Evolutionary conservation across 2,797 vertebrate species (phyloP).

Genomic region (Sylvilagus floridanus): DNA sequence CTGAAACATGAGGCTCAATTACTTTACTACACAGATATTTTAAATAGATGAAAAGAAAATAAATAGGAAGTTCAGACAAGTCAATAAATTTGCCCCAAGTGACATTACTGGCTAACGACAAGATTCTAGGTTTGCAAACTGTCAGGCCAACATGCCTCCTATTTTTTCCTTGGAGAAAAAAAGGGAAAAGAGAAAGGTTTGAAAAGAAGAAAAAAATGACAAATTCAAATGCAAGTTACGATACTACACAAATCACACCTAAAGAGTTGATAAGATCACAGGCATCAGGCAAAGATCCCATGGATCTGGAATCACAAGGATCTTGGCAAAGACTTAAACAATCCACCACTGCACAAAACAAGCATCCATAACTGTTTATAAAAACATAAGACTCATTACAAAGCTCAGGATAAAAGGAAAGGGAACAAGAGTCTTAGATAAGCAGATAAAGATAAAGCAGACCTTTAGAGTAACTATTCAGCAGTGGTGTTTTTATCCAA

Average conservation of each 20-base stretch:
- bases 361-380: background rate
- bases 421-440: background rate
- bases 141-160: background rate
- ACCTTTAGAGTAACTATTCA: conserved; percentile 27
- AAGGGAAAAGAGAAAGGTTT: background rate
- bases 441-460: background rate
- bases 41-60: background rate
- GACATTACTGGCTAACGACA: background rate
- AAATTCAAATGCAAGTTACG: background rate
- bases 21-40: background rate
- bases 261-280: background rate
- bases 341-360: background rate
- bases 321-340: conserved; percentile 39
- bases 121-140: background rate
- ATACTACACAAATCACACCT: background rate
- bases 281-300: background rate
- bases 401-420: background rate
- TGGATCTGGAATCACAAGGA: background rate
- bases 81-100: conserved; percentile 25
- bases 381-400: background rate
- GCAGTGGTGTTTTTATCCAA: background rate
- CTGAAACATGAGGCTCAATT: background rate
- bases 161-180: background rate
- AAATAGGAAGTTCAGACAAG: background rate
- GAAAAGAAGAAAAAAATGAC: background rate